Evolutionary conservation across 2,797 vertebrate genomes (phyloP).

Genomic region (Xenopus petersii): DNA sequence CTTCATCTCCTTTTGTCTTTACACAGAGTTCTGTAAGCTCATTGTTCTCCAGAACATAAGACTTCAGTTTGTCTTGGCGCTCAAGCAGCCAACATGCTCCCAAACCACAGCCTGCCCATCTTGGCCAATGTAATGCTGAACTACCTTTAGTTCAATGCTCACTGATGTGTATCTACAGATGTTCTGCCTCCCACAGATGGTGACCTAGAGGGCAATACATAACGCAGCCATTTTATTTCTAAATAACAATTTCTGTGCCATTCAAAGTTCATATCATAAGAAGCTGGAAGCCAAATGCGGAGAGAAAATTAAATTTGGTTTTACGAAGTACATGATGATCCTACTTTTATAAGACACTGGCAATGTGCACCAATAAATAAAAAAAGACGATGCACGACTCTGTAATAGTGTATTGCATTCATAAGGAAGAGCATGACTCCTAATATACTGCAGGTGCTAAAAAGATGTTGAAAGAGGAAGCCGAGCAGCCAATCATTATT

Average conservation of each 20-base stretch:
- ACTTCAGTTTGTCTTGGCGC: slow-evolving; percentile 75
- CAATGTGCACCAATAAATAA: too few species aligned
- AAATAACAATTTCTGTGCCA: too few species aligned
- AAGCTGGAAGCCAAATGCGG: not conserved
- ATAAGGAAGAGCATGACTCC: too few species aligned
- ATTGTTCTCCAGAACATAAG: slow-evolving; percentile 84
- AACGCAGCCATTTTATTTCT: too few species aligned
- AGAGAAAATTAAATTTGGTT: not conserved
- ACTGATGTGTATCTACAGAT: slow-evolving; percentile 91
- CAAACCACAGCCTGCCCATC: slow-evolving; percentile 82
- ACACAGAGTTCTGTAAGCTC: slow-evolving; percentile 90
- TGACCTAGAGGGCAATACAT: slow-evolving; percentile 69
- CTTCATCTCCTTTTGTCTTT: slow-evolving; percentile 79
- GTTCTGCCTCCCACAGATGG: slow-evolving; percentile 91
- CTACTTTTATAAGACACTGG: too few species aligned
- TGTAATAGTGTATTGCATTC: too few species aligned
- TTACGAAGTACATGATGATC: too few species aligned
- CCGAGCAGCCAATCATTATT: too few species aligned
- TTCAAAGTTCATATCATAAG: slow-evolving; percentile 33
- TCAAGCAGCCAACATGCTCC: slow-evolving; percentile 84
- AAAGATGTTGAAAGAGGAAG: too few species aligned
- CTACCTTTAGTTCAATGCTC: slow-evolving; percentile 86
- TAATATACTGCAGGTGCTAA: too few species aligned
- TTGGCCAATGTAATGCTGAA: slow-evolving; percentile 84
- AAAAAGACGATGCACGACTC: too few species aligned